Evolutionary conservation across 2,113 vertebrate species (phyloP).

Genomic region (Etia nguti): DNA sequence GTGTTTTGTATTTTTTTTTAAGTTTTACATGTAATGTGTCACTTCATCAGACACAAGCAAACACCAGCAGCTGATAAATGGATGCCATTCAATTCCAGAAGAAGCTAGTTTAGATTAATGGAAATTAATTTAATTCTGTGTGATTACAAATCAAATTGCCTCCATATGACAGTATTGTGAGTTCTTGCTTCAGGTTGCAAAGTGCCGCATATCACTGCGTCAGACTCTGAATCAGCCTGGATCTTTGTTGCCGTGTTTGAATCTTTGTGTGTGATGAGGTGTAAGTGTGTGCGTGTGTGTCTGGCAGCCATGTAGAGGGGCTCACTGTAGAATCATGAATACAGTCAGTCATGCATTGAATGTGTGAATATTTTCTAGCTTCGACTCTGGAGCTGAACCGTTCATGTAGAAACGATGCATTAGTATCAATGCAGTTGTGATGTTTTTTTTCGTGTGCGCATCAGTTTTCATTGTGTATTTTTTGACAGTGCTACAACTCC

Average conservation of each 20-base stretch:
- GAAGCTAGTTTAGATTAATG: not conserved
- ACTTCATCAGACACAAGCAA: not conserved
- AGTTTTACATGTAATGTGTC: not conserved
- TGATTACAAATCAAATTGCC: not conserved
- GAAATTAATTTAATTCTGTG: not conserved
- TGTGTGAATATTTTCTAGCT: conserved; percentile 53
- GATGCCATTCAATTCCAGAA: not conserved
- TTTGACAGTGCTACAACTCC: not conserved
- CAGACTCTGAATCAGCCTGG: not conserved
- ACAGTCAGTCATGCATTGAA: conserved; percentile 30
- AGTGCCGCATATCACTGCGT: not conserved
- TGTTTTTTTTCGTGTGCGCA: not conserved
- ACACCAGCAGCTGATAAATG: not conserved
- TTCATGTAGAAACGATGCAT: conserved; percentile 36
- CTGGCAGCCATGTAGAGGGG: not conserved
- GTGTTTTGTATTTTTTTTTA: not conserved
- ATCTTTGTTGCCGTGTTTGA: not conserved
- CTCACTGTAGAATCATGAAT: not conserved
- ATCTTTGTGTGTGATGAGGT: not conserved
- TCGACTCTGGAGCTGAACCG: conserved; percentile 50
- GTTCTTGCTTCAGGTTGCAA: no score
- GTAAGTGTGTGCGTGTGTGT: not conserved
- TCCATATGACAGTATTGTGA: not conserved
- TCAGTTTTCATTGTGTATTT: conserved; percentile 8
- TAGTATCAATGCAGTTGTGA: conserved; percentile 35